Evolutionary conservation across 2,797 vertebrate genomes (phyloP).

Genomic region (Dendrocincla tyrannina): DNA sequence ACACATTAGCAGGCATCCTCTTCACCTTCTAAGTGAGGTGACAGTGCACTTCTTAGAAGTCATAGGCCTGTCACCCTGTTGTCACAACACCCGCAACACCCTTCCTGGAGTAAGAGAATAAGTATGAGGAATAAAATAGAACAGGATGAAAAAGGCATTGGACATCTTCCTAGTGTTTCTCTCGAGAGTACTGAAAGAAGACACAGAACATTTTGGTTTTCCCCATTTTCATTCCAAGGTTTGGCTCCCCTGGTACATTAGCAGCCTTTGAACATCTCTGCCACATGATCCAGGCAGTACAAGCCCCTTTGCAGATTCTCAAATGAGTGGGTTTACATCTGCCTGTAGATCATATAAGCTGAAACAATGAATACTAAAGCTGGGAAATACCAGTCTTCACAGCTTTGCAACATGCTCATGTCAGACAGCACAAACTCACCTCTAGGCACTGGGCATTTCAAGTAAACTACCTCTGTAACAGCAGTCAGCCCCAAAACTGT

Average conservation of each 20-base stretch:
- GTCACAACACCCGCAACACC: not conserved
- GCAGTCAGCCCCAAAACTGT: not conserved
- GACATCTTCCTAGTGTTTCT: not conserved
- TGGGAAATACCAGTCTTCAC: not conserved
- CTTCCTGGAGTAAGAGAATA: not conserved
- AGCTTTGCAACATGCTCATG: not conserved
- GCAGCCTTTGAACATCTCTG: not conserved
- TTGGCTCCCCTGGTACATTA: not conserved
- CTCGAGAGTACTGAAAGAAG: not conserved
- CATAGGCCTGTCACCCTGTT: not conserved
- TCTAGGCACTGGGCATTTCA: not conserved
- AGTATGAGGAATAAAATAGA: not conserved
- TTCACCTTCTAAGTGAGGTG: not conserved
- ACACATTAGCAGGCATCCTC: not conserved
- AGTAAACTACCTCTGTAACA: not conserved
- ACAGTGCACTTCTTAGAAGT: not conserved
- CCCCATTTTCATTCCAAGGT: not conserved
- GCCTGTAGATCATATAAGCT: not conserved
- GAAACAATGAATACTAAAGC: not conserved
- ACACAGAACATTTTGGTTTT: not conserved
- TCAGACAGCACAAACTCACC: not conserved
- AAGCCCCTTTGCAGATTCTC: not conserved
- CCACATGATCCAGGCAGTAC: rapidly evolving
- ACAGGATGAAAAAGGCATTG: not conserved
- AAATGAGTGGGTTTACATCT: not conserved